A percentile compares a stretch with the other conserved stretches of the same genome.
Conservation (phyloP, 2,113 vertebrate genomes). For the Larimichthys crocea region DNA sequence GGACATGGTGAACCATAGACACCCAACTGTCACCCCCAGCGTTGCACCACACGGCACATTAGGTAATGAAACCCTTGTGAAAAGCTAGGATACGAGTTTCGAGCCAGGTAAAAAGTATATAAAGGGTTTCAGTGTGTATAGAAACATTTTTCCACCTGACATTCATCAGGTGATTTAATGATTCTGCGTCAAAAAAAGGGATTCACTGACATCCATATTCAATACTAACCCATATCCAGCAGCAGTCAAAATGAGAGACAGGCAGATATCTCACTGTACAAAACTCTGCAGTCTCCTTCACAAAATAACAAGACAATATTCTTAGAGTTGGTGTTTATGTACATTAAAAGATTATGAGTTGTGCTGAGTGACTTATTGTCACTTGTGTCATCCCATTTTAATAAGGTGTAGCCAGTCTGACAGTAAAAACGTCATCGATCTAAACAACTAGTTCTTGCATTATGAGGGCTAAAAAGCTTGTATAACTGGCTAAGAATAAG, state of each 20-base stretch:
- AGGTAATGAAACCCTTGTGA: conserved; percentile 67
- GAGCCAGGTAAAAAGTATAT: not conserved
- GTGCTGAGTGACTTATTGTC: conserved; percentile 6
- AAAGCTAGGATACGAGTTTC: conserved; percentile 19
- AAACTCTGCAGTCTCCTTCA: not conserved
- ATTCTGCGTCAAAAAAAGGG: not conserved
- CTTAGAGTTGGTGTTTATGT: not conserved
- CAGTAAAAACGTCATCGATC: not conserved
- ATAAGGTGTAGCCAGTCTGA: not conserved
- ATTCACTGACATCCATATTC: not conserved
- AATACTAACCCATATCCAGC: not conserved
- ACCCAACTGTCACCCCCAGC: conserved; percentile 54
- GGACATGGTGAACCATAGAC: conserved; percentile 61
- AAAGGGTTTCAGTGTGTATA: not conserved
- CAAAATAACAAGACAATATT: not conserved
- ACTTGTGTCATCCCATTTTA: not conserved
- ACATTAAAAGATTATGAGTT: not conserved
- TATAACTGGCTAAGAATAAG: not conserved
- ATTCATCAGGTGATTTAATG: not conserved
- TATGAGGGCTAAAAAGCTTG: conserved; percentile 1
- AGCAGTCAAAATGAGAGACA: not conserved
- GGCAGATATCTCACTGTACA: not conserved
- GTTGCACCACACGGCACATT: conserved; percentile 48
- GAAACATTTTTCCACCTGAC: not conserved
- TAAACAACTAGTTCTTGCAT: not conserved